These are phyloP conservation scores for Sula dactylatra DNA, from an alignment of 2,113 vertebrate species.

Conservation along the genomic window DNA sequence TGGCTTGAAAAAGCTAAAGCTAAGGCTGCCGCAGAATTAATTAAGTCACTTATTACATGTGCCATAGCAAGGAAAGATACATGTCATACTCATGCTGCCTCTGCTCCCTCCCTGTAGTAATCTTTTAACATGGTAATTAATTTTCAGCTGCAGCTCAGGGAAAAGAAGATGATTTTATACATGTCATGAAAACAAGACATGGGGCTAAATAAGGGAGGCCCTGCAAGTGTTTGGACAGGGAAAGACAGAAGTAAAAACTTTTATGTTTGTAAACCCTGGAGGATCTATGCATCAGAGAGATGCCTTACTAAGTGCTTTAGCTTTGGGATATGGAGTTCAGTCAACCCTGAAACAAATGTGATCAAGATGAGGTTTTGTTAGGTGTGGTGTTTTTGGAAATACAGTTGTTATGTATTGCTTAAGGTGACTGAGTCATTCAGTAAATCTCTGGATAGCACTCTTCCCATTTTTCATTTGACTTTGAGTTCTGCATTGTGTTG, in stretches of 20 bases:
- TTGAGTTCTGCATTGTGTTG: not conserved
- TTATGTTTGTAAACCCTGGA: not conserved
- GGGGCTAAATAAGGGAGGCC: not conserved
- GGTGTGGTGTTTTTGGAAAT: not conserved
- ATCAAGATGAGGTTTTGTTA: not conserved
- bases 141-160: not conserved
- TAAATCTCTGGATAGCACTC: not conserved
- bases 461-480: not conserved
- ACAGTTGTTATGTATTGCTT: not conserved
- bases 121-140: not conserved
- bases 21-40: fast-evolving
- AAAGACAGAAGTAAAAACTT: not conserved
- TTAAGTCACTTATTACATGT: not conserved
- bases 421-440: not conserved
- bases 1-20: not conserved
- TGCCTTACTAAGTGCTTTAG: not conserved
- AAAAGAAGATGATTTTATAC: fast-evolving
- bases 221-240: not conserved
- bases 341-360: not conserved
- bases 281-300: not conserved
- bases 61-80: fast-evolving
- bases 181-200: not conserved
- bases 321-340: not conserved
- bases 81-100: fast-evolving
- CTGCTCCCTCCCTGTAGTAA: not conserved